Evolutionary conservation across 2,888 invertebrate species (phyloP).

Genomic region (Odontomyia ornata): DNA sequence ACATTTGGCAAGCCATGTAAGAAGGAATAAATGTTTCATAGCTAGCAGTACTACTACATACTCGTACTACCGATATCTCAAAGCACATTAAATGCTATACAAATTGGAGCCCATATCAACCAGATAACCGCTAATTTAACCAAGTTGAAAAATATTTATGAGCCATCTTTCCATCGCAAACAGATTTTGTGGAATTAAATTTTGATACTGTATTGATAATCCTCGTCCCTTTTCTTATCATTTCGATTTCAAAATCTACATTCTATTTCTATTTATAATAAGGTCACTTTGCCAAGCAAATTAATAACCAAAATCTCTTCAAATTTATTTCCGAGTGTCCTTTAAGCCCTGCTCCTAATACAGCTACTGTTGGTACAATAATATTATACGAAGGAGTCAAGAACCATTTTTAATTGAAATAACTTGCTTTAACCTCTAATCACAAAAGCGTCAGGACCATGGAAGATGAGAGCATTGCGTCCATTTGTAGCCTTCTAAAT

Average conservation of each 20-base stretch:
- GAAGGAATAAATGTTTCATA: too few species aligned
- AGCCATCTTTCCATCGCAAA: too few species aligned
- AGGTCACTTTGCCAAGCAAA: slow-evolving; percentile 32
- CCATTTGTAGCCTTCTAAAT: background rate
- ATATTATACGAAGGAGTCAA: background rate
- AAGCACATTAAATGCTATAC: too few species aligned
- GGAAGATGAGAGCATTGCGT: background rate
- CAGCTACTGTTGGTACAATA: background rate
- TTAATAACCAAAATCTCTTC: slow-evolving; percentile 35
- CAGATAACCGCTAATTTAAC: too few species aligned
- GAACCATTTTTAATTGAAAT: slow-evolving; percentile 14
- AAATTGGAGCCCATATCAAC: too few species aligned
- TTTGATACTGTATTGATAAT: background rate
- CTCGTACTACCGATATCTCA: too few species aligned
- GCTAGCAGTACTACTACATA: too few species aligned
- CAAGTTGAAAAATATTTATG: too few species aligned
- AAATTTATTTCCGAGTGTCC: slow-evolving; percentile 3
- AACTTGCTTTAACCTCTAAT: slow-evolving; percentile 6
- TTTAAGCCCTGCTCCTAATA: background rate
- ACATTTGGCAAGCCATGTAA: too few species aligned
- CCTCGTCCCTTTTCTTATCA: background rate
- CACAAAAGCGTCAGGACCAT: background rate
- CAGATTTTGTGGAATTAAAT: too few species aligned
- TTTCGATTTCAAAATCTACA: background rate
- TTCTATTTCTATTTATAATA: background rate